phyloP scores from a whole-genome alignment of 1,140 invertebrate species.

The Drosophila pandora region DNA sequence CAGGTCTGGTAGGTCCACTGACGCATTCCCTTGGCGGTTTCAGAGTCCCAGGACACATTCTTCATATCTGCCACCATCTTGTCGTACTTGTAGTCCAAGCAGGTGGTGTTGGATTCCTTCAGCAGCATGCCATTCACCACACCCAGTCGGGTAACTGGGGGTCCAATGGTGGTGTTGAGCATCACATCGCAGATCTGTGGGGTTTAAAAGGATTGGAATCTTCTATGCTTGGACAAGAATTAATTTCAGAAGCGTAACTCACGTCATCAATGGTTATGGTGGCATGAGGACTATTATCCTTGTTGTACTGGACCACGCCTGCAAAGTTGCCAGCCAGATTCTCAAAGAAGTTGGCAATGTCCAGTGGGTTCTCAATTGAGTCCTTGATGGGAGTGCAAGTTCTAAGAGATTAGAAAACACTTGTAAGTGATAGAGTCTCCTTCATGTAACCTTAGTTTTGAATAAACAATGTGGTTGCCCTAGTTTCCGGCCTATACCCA shows the following conservation, averaged over 20 bases:
- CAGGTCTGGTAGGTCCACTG: slow-evolving; percentile 98
- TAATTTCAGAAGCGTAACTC: background rate
- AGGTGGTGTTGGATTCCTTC: slow-evolving; percentile 88
- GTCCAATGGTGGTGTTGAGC: slow-evolving; percentile 86
- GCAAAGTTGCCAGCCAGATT: slow-evolving; percentile 93
- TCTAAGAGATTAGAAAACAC: slow-evolving; percentile 83
- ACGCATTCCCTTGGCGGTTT: slow-evolving; percentile 87
- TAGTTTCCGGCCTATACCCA: slow-evolving; percentile 68
- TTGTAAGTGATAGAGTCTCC: background rate
- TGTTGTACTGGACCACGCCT: slow-evolving; percentile 96
- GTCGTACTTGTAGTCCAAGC: slow-evolving; percentile 92
- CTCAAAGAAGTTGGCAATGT: slow-evolving; percentile 92
- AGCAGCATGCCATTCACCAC: slow-evolving; percentile 90
- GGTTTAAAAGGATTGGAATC: background rate
- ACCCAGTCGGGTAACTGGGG: slow-evolving; percentile 89
- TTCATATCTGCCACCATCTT: slow-evolving; percentile 90
- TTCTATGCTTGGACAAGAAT: background rate
- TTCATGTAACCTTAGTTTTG: background rate
- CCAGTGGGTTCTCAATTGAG: slow-evolving; percentile 86
- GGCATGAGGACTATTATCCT: slow-evolving; percentile 92
- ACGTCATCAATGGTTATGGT: slow-evolving; percentile 91
- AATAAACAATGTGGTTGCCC: background rate
- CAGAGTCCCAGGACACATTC: slow-evolving; percentile 88
- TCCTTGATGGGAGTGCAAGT: slow-evolving; percentile 91
- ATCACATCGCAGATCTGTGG: slow-evolving; percentile 89